Evolutionary conservation across 2,797 vertebrate species (phyloP).

Genomic region (Gymnothorax javanicus): DNA sequence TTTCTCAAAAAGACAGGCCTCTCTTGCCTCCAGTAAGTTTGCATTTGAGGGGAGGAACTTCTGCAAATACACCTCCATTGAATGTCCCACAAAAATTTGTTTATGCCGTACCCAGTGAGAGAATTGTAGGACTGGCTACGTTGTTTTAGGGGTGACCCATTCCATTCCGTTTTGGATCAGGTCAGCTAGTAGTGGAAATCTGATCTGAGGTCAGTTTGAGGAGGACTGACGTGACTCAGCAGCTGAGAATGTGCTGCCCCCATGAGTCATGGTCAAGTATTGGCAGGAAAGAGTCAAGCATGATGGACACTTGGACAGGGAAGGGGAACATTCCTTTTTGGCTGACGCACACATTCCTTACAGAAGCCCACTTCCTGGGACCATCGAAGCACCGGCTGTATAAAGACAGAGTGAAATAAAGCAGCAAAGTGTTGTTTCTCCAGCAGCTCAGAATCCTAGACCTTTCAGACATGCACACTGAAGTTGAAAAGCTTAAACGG

Average conservation of each 20-base stretch:
- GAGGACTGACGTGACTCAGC: slow-evolving; percentile 51
- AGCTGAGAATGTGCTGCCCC: slow-evolving; percentile 46
- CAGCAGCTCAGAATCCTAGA: not conserved
- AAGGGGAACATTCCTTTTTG: slow-evolving; percentile 23
- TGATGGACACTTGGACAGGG: slow-evolving; percentile 1
- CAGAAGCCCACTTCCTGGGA: slow-evolving; percentile 16
- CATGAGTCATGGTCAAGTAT: slow-evolving; percentile 29
- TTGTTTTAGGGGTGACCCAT: not conserved
- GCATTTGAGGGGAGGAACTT: not conserved
- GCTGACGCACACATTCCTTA: slow-evolving; percentile 18
- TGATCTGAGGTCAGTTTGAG: slow-evolving; percentile 37
- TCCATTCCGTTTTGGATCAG: slow-evolving; percentile 5
- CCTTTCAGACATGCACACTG: not conserved
- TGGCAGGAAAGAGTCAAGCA: not conserved
- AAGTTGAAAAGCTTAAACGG: not conserved
- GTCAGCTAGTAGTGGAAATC: slow-evolving; percentile 31
- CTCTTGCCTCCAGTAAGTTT: not conserved
- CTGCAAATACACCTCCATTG: not conserved
- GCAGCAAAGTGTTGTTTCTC: not conserved
- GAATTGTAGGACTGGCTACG: not conserved
- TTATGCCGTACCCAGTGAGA: not conserved
- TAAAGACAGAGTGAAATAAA: not conserved
- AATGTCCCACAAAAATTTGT: not conserved
- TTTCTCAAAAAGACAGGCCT: not conserved
- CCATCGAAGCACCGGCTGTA: slow-evolving; percentile 5